Conservation (phyloP, 2,113 vertebrate species). For the Clarias gariepinus region DNA sequence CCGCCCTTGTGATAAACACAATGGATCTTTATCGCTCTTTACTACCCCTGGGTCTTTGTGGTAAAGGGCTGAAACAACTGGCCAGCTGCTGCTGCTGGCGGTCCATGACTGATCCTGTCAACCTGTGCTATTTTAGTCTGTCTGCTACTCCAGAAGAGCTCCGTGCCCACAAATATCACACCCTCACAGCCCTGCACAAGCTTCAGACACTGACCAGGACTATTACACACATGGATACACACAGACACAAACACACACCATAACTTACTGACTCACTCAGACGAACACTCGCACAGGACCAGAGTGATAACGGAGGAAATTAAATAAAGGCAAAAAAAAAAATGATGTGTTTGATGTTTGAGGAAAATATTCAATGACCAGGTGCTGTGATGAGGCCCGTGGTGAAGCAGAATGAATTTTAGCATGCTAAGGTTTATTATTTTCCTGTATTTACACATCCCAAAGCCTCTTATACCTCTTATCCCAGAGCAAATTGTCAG, state of each 20-base stretch:
- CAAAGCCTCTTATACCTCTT: neutral
- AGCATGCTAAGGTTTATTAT: neutral
- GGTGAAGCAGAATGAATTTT: neutral
- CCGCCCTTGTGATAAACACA: constrained; percentile 21
- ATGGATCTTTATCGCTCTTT: constrained; percentile 44
- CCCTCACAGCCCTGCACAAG: constrained; percentile 13
- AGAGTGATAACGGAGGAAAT: constrained; percentile 2
- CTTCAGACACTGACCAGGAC: constrained; percentile 21
- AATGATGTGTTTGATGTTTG: neutral
- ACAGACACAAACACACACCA: neutral
- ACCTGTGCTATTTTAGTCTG: constrained; percentile 43
- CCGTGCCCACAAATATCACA: constrained; percentile 8
- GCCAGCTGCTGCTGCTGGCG: constrained; percentile 17
- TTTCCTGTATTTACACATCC: neutral
- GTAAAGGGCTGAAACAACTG: constrained; percentile 32
- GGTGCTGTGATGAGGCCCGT: neutral
- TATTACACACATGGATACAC: constrained; percentile 36
- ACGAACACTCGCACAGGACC: neutral
- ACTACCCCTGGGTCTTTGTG: constrained; percentile 40
- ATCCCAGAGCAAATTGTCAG: neutral
- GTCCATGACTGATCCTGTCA: constrained; percentile 48
- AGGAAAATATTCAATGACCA: neutral
- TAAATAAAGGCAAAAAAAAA: neutral
- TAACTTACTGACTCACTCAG: constrained; percentile 8
- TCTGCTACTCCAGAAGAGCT: constrained; percentile 44